Percentiles rank a stretch among this genome's conserved stretches.
phyloP scores from a whole-genome alignment of 2,797 vertebrate genomes.

The Peromyscus melanophrys region DNA sequence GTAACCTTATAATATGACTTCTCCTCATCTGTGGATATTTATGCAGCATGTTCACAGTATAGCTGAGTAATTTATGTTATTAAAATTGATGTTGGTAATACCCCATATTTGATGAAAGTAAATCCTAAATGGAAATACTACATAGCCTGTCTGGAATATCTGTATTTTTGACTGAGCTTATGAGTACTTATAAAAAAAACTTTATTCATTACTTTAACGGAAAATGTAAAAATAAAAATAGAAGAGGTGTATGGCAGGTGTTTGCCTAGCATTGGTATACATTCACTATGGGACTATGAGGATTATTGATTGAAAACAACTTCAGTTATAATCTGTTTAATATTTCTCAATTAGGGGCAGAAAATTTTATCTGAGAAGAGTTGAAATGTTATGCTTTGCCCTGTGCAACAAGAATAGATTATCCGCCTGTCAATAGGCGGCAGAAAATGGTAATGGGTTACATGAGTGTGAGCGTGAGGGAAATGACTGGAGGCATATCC shows the following conservation, averaged over 20 bases:
- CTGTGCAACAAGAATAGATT: slow-evolving; percentile 15
- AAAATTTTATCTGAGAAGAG: slow-evolving; percentile 10
- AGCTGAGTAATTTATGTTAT: neutral
- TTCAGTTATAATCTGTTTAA: slow-evolving; percentile 29
- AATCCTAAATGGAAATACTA: slow-evolving; percentile 1
- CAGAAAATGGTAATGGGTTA: slow-evolving; percentile 3
- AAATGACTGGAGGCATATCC: neutral
- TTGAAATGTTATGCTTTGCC: slow-evolving; percentile 45
- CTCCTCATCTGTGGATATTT: neutral
- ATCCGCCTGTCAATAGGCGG: neutral
- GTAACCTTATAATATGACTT: neutral
- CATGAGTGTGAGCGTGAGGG: neutral
- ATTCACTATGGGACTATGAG: neutral
- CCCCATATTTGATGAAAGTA: slow-evolving; percentile 23
- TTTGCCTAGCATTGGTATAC: neutral
- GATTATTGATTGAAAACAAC: neutral
- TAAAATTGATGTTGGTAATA: slow-evolving; percentile 27
- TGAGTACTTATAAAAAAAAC: slow-evolving; percentile 39
- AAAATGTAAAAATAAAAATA: slow-evolving; percentile 52
- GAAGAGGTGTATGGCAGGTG: neutral
- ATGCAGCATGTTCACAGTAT: neutral
- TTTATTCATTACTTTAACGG: neutral
- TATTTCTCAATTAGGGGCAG: neutral
- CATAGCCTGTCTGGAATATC: neutral
- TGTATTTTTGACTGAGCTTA: neutral